Conservation (phyloP, 2,888 invertebrate genomes). For the Dexiosoma caninum region DNA sequence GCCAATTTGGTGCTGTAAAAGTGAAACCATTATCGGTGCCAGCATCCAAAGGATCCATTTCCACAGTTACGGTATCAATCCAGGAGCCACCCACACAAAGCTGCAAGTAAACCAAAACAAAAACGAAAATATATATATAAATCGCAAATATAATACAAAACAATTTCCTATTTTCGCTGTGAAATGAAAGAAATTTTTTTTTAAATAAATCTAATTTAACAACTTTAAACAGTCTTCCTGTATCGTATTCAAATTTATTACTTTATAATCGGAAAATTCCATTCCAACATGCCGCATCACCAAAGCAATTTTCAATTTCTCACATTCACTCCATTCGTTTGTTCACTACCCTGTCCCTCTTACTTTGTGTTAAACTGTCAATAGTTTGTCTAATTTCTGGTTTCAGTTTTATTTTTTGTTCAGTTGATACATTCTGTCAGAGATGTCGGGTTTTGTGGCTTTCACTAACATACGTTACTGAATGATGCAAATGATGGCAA, state of each 20-base stretch:
- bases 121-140: background rate
- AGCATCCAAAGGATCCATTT: slow-evolving; percentile 94
- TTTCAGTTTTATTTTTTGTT: background rate
- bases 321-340: background rate
- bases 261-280: background rate
- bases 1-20: slow-evolving; percentile 98
- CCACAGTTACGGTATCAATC: slow-evolving; percentile 92
- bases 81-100: slow-evolving; percentile 94
- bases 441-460: slow-evolving; percentile 38
- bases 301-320: background rate
- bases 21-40: slow-evolving; percentile 97
- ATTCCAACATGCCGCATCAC: background rate
- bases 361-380: slow-evolving; percentile 17
- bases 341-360: background rate
- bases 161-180: background rate
- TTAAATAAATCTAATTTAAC: background rate
- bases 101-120: slow-evolving; percentile 77
- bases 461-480: background rate
- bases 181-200: background rate
- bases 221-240: background rate
- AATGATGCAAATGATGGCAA: background rate
- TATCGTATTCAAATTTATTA: background rate
- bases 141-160: background rate
- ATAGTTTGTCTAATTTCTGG: slow-evolving; percentile 36
- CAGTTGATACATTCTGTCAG: slow-evolving; percentile 31